Evolutionary conservation across 2,797 vertebrate genomes (phyloP).

Genomic region (Sebastes vulpes): DNA sequence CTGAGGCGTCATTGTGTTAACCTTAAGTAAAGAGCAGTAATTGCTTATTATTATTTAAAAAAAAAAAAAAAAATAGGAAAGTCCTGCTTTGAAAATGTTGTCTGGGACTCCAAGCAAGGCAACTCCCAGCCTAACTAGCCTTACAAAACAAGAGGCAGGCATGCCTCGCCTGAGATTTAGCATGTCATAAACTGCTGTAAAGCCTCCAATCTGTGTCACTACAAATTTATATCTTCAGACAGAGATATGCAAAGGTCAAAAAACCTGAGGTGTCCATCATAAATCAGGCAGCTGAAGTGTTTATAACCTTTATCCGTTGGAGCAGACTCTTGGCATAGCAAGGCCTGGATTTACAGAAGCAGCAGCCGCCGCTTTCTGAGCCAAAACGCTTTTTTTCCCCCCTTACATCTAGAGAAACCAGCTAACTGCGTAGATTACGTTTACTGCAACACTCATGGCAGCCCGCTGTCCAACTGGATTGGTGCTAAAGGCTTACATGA

Average conservation of each 20-base stretch:
- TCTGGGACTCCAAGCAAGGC: constrained; percentile 56
- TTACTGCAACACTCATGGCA: constrained; percentile 48
- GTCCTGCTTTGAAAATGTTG: constrained; percentile 35
- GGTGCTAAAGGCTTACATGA: constrained; percentile 54
- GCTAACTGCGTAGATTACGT: constrained; percentile 62
- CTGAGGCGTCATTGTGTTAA: neutral
- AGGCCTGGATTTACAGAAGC: constrained; percentile 83
- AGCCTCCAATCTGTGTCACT: constrained; percentile 90
- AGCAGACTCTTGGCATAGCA: constrained; percentile 87
- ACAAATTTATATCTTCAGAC: constrained; percentile 90
- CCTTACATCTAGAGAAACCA: constrained; percentile 51
- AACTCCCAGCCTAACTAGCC: constrained; percentile 75
- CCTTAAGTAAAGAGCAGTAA: constrained; percentile 2
- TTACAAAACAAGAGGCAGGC: constrained; percentile 83
- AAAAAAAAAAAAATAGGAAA: constrained; percentile 13
- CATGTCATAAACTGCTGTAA: constrained; percentile 90
- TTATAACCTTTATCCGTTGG: constrained; percentile 88
- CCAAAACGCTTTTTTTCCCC: constrained; percentile 54
- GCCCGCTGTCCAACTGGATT: constrained; percentile 49
- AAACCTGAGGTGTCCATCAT: constrained; percentile 88
- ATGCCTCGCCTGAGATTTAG: constrained; percentile 84
- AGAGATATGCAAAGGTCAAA: constrained; percentile 90
- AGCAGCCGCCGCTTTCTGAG: constrained; percentile 61
- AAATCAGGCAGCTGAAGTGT: constrained; percentile 88
- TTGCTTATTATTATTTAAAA: neutral